Evolutionary conservation across 1,140 invertebrate genomes (phyloP).

Genomic region (Druon quercuslanigerum): DNA sequence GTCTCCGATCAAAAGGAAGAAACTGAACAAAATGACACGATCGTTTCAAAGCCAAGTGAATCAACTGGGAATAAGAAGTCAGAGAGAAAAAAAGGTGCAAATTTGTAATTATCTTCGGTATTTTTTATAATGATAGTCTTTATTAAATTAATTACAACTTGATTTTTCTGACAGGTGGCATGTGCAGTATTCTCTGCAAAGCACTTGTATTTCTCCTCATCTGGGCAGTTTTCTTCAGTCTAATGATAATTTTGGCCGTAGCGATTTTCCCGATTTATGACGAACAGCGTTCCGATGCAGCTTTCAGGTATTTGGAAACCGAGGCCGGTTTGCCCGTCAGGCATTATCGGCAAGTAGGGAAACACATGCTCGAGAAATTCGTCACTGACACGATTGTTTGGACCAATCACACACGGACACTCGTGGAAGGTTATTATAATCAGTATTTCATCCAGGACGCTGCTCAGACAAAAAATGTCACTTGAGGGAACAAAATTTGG

Average conservation of each 20-base stretch:
- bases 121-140: conserved; percentile 3
- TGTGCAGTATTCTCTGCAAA: conserved; percentile 38
- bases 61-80: conserved; percentile 25
- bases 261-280: conserved; percentile 55
- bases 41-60: neutral
- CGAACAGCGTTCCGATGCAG: conserved; percentile 44
- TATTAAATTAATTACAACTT: conserved; percentile 24
- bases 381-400: conserved; percentile 40
- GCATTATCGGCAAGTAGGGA: conserved; percentile 54
- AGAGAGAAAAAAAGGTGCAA: conserved; percentile 33
- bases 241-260: conserved; percentile 41
- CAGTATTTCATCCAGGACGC: conserved; percentile 37
- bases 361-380: conserved; percentile 42
- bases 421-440: conserved; percentile 50
- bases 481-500: neutral
- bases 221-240: conserved; percentile 50
- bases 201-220: conserved; percentile 44
- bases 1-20: neutral
- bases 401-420: conserved; percentile 42
- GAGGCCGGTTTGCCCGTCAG: conserved; percentile 58
- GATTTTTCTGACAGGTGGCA: conserved; percentile 32
- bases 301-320: conserved; percentile 56
- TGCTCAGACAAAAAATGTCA: neutral
- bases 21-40: neutral
- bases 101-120: neutral